A percentile compares a stretch with the other conserved stretches of the same genome.
Conservation (phyloP, 2,797 vertebrate genomes). For the Columba guinea region DNA sequence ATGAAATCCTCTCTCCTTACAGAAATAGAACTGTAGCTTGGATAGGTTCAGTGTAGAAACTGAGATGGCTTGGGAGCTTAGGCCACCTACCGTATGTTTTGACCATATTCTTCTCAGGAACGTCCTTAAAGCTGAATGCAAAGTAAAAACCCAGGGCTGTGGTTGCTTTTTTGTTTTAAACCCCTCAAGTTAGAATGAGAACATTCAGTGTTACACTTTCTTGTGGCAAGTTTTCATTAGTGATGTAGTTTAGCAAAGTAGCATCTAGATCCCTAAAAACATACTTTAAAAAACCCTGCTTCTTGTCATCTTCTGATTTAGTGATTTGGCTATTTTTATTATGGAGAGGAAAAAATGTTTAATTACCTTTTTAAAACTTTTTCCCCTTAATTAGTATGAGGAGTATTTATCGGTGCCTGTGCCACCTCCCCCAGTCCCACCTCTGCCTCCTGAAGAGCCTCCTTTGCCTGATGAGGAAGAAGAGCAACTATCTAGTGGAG, state of each 20-base stretch:
- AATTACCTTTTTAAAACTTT: neutral
- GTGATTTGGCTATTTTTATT: neutral
- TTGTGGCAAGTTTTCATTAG: neutral
- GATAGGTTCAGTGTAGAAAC: neutral
- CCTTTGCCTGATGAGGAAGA: conserved; percentile 89
- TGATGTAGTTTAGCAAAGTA: neutral
- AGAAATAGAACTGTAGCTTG: neutral
- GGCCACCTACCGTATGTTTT: neutral
- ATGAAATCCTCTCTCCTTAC: neutral
- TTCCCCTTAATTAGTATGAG: conserved; percentile 80
- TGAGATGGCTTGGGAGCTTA: neutral
- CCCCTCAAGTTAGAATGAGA: neutral
- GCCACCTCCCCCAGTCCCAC: conserved; percentile 85
- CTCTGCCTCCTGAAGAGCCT: conserved; percentile 88
- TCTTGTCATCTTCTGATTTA: neutral
- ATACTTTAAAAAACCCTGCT: neutral
- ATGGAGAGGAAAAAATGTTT: neutral
- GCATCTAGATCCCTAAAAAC: neutral
- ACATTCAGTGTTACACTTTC: neutral
- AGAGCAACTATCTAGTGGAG: conserved; percentile 79
- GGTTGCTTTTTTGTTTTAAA: neutral
- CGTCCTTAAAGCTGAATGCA: neutral
- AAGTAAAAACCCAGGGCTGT: neutral
- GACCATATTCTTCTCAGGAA: neutral
- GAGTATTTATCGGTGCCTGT: conserved; percentile 79